Percentiles rank a stretch among this genome's conserved stretches.
Conservation (phyloP, 2,797 vertebrate genomes). For the Gadopsis marmoratus region DNA sequence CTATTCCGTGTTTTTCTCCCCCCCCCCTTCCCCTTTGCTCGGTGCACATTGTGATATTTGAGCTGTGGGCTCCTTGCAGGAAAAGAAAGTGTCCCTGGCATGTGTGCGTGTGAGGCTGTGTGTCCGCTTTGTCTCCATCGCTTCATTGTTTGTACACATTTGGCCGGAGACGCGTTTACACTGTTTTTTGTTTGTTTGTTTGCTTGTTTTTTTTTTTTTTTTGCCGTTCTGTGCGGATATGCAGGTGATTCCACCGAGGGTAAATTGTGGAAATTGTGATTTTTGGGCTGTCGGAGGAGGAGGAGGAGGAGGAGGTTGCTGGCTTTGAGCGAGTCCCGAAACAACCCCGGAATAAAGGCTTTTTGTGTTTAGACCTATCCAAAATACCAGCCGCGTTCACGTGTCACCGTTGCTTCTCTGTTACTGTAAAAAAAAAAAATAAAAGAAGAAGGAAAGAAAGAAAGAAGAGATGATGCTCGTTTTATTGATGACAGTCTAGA, state of each 20-base stretch:
- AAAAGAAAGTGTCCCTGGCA: slow-evolving; percentile 67
- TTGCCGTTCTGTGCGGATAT: slow-evolving; percentile 23
- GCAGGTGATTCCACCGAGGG: slow-evolving; percentile 56
- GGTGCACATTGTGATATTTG: slow-evolving; percentile 66
- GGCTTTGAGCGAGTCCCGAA: slow-evolving; percentile 57
- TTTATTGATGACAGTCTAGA: slow-evolving; percentile 15
- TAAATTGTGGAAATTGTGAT: slow-evolving; percentile 46
- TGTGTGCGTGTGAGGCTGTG: slow-evolving; percentile 46
- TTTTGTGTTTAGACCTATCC: slow-evolving; percentile 47
- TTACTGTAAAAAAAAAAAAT: slow-evolving; percentile 20
- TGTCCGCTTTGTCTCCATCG: slow-evolving; percentile 86
- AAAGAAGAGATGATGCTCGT: neutral
- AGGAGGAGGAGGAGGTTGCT: slow-evolving; percentile 17
- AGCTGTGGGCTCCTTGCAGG: slow-evolving; percentile 56
- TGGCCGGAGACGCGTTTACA: slow-evolving; percentile 51
- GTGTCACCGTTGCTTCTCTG: slow-evolving; percentile 30
- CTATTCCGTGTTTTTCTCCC: slow-evolving; percentile 2
- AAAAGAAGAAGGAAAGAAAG: neutral
- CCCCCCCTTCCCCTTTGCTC: neutral
- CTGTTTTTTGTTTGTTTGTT: neutral
- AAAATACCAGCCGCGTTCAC: slow-evolving; percentile 42
- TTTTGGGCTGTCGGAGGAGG: slow-evolving; percentile 19
- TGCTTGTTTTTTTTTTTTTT: neutral
- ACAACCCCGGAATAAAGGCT: slow-evolving; percentile 56
- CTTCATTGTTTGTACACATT: slow-evolving; percentile 86